Base-by-base conservation (phyloP, 2,888 invertebrate genomes). In the Kryphioiulus occultus region DNA sequence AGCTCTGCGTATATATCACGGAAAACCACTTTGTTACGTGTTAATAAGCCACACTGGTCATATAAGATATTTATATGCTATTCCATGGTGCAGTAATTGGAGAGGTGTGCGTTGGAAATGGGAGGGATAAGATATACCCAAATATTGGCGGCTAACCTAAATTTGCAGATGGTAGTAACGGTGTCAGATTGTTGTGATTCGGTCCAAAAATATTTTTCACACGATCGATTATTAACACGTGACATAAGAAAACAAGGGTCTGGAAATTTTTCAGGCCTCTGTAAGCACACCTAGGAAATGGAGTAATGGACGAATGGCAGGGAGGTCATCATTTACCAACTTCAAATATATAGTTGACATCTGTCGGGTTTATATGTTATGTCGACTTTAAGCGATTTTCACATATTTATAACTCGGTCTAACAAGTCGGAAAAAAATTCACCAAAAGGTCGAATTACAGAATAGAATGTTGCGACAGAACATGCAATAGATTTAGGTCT, bases 211-310 rank as follows among this genome's bases (percentile, higher is more conserved):
- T 26, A 22, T 26, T 26, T 68, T 68, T 68, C 68, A 26, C 68
- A 26, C n/a, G 68, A 68, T 68, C 68, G 68, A 68, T 68, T 68
- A 68, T 68, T 68, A 26, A 68, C 26, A 68, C 59, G 26, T 68
- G 26, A n/a, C 68, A 9, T 26, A 26, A 10, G 12, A 68, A 68
- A 68, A 68, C 59, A 68, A 68, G 9, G 26, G 22, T 68, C 26
- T 26, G 68, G 68, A 26, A 68, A 22, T 26, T 68, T 26, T 26
- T 68, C 68, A n/a, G 68, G 68, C 68, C 26, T 68, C 26, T 68
- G 10, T 26, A 26, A 68, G 68, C 68, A 68, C 68, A 68, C 68
- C 68, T 22, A 68, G 68, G 68, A 7, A 68, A 68, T 68, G 10
- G 26, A 10, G 17, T 10, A 26, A 12, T 68, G 68, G 68, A 68